Evolutionary conservation across 2,888 invertebrate species (phyloP), one percentile per base, ranked within the genome.

Genomic region (Clistopyga incitator): DNA sequence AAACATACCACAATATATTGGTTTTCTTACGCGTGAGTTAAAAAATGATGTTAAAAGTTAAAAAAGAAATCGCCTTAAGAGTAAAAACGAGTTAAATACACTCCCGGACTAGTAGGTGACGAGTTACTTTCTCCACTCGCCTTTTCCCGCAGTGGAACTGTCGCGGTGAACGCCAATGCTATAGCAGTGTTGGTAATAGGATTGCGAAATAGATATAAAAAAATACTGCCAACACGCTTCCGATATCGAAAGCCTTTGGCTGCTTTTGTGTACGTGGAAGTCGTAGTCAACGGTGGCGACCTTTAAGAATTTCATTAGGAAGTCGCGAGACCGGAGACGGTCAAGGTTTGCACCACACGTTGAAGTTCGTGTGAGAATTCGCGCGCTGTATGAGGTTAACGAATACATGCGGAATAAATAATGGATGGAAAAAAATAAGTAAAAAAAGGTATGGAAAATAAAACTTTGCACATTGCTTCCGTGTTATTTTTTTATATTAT

Each of bases 111-210:
- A 34, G 29, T 18, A 34, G 54, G 42, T 56, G 67, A 77, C 42
- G 25, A n/a, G 45, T 54, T 56, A 67, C 65, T 67, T 78, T 78
- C 78, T 78, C 78, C 65, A 25, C 29, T 78, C 52, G 78, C 38
- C 42, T 64, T 52, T 64, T 52, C 70, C 61, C 42, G 11, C 29
- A 10, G 20, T 20, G 18, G 11, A 38, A 10, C 34, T 64, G 20
- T 64, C 38, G 20, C 18, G 61, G n/a, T 38, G 6, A 34, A 18
- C 64, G 42, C 2, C 20, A 20, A 64, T 64, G 20, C 18, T 29
- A 6, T 38, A 2, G 11, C 3, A 29, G 25, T 15, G 15, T 34
- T 18, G 34, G 61, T 61, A 61, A 38, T 61, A 34, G 34, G 61
- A 61, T 61, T 61, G 34, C 61, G 61, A 61, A 61, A 61, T 61